These are phyloP conservation scores for Panurus biarmicus DNA, from an alignment of 2,113 vertebrate species.

Conservation along the genomic window DNA sequence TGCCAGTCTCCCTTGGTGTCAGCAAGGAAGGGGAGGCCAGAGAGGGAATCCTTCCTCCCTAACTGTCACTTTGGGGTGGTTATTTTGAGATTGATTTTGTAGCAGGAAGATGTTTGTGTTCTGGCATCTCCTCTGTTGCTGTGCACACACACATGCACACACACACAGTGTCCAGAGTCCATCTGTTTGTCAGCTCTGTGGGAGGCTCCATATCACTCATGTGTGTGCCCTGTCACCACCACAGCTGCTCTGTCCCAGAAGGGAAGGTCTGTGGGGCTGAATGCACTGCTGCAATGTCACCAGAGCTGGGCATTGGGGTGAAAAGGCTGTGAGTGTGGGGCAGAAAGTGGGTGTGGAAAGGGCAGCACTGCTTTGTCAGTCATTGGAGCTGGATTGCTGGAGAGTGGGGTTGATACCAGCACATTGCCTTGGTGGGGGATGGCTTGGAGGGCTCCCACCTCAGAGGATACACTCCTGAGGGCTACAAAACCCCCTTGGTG, in stretches of 20 bases:
- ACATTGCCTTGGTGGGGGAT: not conserved
- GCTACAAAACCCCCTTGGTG: not conserved
- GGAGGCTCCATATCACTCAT: not conserved
- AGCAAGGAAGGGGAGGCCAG: not conserved
- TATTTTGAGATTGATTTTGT: not conserved
- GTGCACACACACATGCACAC: fast-evolving
- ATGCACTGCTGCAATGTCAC: not conserved
- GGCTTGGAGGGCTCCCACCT: not conserved
- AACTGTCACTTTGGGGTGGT: fast-evolving
- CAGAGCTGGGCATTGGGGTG: not conserved
- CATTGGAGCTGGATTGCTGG: not conserved
- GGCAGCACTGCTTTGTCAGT: not conserved
- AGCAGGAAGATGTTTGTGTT: not conserved
- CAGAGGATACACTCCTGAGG: not conserved
- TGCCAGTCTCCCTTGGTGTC: not conserved
- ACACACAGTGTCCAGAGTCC: not conserved
- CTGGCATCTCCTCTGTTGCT: not conserved
- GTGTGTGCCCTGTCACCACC: not conserved
- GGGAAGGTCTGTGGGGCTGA: not conserved
- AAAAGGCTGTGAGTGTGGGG: not conserved
- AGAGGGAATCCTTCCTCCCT: not conserved
- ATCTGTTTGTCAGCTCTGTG: not conserved
- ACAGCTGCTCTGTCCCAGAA: not conserved
- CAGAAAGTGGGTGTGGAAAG: not conserved
- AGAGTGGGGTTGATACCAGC: not conserved